Conservation (phyloP, 2,113 vertebrate genomes). For the Chunga burmeisteri region DNA sequence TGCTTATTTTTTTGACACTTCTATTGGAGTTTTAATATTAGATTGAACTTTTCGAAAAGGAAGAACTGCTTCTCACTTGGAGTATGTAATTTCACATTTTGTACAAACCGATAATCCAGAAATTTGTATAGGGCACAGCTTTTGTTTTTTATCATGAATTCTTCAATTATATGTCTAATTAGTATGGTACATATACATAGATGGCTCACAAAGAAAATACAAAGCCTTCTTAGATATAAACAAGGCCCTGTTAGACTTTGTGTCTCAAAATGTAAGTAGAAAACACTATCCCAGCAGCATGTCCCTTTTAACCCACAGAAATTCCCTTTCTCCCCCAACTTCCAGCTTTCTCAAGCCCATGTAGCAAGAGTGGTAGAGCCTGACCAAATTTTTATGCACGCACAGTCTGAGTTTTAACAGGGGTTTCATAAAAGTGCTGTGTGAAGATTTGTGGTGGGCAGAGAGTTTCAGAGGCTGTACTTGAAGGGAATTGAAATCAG, state of each 20-base stretch:
- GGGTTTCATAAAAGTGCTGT: not conserved
- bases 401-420: not conserved
- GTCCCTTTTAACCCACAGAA: not conserved
- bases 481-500: not conserved
- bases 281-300: not conserved
- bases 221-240: not conserved
- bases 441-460: not conserved
- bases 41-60: not conserved
- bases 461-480: not conserved
- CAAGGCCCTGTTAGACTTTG: not conserved
- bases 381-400: not conserved
- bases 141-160: not conserved
- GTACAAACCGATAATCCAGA: not conserved
- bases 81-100: not conserved
- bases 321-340: not conserved
- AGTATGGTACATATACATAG: not conserved
- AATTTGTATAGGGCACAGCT: not conserved
- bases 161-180: not conserved
- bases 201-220: not conserved
- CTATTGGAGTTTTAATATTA: not conserved
- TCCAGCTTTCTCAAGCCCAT: not conserved
- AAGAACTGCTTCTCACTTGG: not conserved
- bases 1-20: not conserved
- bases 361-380: not conserved
- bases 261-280: not conserved